Evolutionary conservation across 2,888 invertebrate genomes (phyloP).

Genomic region (Idaea dimidiata): DNA sequence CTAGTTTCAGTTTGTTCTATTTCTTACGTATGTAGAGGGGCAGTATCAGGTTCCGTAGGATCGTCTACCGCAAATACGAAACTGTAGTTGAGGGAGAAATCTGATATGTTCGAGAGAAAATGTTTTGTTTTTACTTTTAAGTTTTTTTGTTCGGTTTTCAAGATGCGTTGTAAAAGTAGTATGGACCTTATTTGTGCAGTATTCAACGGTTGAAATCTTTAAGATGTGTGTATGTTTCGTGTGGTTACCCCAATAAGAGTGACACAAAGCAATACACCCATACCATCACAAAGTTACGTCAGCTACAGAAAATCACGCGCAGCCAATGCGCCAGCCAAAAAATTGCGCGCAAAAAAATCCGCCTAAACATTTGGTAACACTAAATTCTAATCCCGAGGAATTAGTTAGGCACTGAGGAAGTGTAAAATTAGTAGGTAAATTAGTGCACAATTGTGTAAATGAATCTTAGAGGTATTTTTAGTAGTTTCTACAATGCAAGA

Average conservation of each 20-base stretch:
- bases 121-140: too few species aligned
- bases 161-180: too few species aligned
- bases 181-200: too few species aligned
- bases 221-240: too few species aligned
- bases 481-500: slow-evolving; percentile 18
- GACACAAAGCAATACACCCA: neutral
- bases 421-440: slow-evolving; percentile 28
- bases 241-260: neutral
- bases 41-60: neutral
- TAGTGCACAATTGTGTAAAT: slow-evolving; percentile 25
- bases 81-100: neutral
- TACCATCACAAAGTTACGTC: neutral
- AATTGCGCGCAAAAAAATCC: neutral
- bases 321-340: neutral
- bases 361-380: neutral
- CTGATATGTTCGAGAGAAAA: neutral
- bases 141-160: too few species aligned
- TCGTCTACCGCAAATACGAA: neutral
- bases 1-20: neutral
- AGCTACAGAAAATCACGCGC: neutral
- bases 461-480: slow-evolving; percentile 30
- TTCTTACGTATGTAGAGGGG: neutral
- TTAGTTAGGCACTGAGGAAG: slow-evolving; percentile 17
- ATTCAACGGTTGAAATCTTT: too few species aligned
- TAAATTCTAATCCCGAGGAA: neutral